Evolutionary conservation across 2,797 vertebrate species (phyloP), one percentile per base, ranked within the genome.

Genomic region (Sebastes hubbsi): DNA sequence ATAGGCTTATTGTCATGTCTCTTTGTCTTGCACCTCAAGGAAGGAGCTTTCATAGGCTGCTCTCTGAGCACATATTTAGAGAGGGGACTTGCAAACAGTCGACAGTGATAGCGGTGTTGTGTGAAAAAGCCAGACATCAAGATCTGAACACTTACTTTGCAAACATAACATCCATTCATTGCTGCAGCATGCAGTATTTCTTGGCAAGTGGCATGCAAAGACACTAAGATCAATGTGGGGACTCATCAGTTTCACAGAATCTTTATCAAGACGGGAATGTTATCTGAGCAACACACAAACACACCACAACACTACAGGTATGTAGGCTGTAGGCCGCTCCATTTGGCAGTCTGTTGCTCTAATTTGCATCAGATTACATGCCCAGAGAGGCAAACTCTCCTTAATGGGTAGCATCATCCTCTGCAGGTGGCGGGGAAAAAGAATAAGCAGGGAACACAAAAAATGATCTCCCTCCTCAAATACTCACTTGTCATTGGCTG

Each of bases 281-380:
- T 46, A 46, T 46, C 60, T 6, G 72, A 69, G 29, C 14, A 63
- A 52, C 38, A 70, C 52, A 54, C 14, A 58, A 38, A 55, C 65
- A 80, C 81, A 25, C 16, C 16, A 20, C 46, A 32, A 67, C 52
- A 66, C 65, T 72, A 65, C 67, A 74, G 75, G 74, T 83, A 80
- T 68, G 77, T 54, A 60, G 64, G 32, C 42, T 46, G 42, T 46
- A 18, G 42, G 60, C 59, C 25, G 64, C 82, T 82, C 73, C 22
- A 87, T 88, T 91, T 93, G 91, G 84, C 90, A 89, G 78, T 84
- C 76, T 85, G 87, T 79, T 80, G 71, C 80, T 85, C 84, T 88
- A 88, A 93, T 92, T 88, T 93, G 89, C 84, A 93, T 92, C 85
- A 87, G 89, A 93, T 93, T 91, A 88, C 91, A 89, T 87, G 84